Percentiles rank a stretch among this genome's conserved stretches.
Evolutionary conservation across 2,797 vertebrate genomes (phyloP).

Genomic region (Phaenicophaeus curvirostris): DNA sequence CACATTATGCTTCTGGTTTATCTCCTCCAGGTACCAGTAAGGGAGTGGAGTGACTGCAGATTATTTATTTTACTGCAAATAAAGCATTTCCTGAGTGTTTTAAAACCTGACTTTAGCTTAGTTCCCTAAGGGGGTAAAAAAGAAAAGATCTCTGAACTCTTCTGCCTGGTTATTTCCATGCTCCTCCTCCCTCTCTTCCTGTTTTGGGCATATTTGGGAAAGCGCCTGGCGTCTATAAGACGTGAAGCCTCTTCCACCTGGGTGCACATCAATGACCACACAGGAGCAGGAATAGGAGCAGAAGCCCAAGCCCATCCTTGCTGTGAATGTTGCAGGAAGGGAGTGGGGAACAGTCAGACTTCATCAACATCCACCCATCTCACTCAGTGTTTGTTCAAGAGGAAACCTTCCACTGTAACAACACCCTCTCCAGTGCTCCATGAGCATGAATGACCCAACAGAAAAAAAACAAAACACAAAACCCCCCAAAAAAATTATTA

Average conservation of each 20-base stretch:
- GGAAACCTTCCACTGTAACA: not conserved
- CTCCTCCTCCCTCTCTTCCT: not conserved
- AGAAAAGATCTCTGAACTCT: not conserved
- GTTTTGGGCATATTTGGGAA: not conserved
- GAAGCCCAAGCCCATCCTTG: not conserved
- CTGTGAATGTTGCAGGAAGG: fast-evolving
- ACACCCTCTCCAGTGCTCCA: not conserved
- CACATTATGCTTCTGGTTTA: not conserved
- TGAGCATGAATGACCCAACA: not conserved
- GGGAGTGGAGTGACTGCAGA: not conserved
- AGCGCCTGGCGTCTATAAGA: not conserved
- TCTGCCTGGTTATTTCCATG: not conserved
- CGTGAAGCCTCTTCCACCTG: not conserved
- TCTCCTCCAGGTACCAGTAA: not conserved
- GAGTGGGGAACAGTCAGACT: not conserved
- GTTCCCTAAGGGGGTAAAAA: not conserved
- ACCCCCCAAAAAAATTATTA: not conserved
- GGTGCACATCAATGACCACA: not conserved
- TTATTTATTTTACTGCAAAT: not conserved
- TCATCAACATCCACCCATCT: not conserved
- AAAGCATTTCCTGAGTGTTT: not conserved
- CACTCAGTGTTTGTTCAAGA: not conserved
- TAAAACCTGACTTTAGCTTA: not conserved
- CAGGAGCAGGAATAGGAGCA: not conserved
- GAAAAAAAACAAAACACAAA: not conserved